phyloP scores from a whole-genome alignment of 1,140 invertebrate genomes.

The Papilio xuthus region DNA sequence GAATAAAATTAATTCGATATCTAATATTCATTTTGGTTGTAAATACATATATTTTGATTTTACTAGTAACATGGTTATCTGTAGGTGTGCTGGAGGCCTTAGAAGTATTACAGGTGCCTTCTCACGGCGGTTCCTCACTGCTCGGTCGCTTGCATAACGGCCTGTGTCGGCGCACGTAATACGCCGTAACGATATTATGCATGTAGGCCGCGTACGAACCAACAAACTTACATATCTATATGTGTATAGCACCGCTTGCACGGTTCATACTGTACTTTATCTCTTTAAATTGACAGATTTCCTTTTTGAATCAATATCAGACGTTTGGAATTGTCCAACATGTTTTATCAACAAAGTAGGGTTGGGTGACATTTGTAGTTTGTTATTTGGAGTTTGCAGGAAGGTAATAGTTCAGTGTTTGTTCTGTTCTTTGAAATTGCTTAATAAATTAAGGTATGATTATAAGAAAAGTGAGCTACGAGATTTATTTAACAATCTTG shows the following conservation, averaged over 20 bases:
- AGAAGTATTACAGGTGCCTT: constrained; percentile 57
- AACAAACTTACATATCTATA: constrained; percentile 33
- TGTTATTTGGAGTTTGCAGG: background rate
- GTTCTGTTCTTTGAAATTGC: background rate
- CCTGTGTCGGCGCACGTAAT: constrained; percentile 61
- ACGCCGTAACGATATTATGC: constrained; percentile 71
- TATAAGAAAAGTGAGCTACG: no score
- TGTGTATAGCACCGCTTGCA: background rate
- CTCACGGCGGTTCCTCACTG: constrained; percentile 64
- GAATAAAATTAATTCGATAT: background rate
- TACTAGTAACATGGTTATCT: background rate
- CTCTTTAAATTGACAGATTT: constrained; percentile 38
- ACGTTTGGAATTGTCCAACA: background rate
- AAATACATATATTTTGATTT: background rate
- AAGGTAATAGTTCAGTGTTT: background rate
- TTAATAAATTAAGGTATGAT: background rate
- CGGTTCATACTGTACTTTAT: constrained; percentile 18
- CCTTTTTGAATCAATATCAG: constrained; percentile 4
- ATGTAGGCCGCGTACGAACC: constrained; percentile 68
- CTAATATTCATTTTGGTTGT: background rate
- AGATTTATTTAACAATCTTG: background rate
- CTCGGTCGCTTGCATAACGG: constrained; percentile 67
- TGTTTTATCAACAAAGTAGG: background rate
- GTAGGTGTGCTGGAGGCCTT: constrained; percentile 11
- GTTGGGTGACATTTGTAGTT: background rate